These are phyloP conservation scores for Neoniphon sammara DNA, from an alignment of 2,797 vertebrate species.

Conservation along the genomic window DNA sequence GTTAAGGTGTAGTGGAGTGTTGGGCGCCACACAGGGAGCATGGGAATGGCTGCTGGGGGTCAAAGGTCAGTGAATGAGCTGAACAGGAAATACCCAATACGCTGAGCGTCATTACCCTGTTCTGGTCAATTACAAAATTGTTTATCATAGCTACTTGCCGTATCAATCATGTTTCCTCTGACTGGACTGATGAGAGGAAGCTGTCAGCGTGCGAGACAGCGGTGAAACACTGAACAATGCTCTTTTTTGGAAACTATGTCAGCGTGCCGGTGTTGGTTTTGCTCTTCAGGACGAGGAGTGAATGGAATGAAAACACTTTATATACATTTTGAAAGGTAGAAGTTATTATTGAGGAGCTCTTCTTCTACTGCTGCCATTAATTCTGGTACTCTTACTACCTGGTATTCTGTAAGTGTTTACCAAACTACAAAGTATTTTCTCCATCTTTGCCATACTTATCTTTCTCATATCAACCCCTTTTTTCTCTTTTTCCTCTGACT, in stretches of 20 bases:
- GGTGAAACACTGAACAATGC: neutral
- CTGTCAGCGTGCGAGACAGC: neutral
- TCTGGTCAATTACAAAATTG: conserved; percentile 61
- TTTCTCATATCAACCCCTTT: neutral
- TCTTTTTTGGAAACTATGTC: neutral
- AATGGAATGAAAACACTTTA: neutral
- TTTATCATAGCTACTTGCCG: conserved; percentile 42
- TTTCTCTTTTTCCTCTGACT: too few species aligned
- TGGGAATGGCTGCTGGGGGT: conserved; percentile 61
- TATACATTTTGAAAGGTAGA: too few species aligned
- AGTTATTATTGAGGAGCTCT: too few species aligned
- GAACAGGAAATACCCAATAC: conserved; percentile 75
- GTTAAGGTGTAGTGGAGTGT: neutral
- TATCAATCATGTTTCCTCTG: conserved; percentile 20
- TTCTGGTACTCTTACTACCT: too few species aligned
- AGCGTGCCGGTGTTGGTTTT: neutral
- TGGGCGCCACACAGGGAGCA: conserved; percentile 50
- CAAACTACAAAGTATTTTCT: too few species aligned
- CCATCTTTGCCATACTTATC: too few species aligned
- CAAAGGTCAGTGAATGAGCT: conserved; percentile 61
- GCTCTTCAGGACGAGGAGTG: neutral
- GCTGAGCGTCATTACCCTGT: conserved; percentile 61
- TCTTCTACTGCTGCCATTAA: too few species aligned
- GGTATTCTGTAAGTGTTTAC: too few species aligned
- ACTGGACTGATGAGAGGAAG: conserved; percentile 11